These are phyloP conservation scores for Zaprionus obscuricornis DNA, from an alignment of 2,888 invertebrate species.

Conservation along the genomic window DNA sequence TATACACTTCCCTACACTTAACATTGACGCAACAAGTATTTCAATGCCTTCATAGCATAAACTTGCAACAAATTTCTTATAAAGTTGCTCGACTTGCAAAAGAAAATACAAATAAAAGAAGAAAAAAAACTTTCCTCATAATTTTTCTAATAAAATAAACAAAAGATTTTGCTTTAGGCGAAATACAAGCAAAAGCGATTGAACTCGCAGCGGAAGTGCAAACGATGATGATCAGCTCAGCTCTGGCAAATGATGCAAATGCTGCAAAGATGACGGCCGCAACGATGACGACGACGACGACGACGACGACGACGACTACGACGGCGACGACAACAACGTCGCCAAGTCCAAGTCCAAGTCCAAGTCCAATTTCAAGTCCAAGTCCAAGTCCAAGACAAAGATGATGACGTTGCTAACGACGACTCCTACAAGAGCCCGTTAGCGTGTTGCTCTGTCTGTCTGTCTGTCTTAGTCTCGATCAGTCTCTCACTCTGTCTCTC, in stretches of 20 bases:
- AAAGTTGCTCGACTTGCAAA: too few species aligned
- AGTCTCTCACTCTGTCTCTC: too few species aligned
- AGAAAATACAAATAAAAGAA: too few species aligned
- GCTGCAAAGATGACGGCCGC: slow-evolving; percentile 42
- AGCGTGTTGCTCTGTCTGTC: slow-evolving; percentile 25
- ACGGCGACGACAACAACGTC: slow-evolving; percentile 25
- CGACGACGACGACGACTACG: slow-evolving; percentile 26
- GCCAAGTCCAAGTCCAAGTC: slow-evolving; percentile 15
- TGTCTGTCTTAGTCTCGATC: too few species aligned
- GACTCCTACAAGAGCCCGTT: slow-evolving; percentile 70
- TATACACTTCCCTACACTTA: too few species aligned
- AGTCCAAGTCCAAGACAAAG: slow-evolving; percentile 44
- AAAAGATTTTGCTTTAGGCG: neutral
- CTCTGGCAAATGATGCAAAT: slow-evolving; percentile 62
- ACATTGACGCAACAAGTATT: too few species aligned
- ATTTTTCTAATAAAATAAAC: too few species aligned
- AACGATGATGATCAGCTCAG: slow-evolving; percentile 37
- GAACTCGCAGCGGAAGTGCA: slow-evolving; percentile 25
- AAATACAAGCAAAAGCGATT: neutral
- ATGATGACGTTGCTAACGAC: slow-evolving; percentile 19
- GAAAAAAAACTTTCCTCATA: too few species aligned
- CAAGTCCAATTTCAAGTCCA: slow-evolving; percentile 30
- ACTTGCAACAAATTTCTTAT: too few species aligned
- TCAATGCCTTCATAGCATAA: too few species aligned
- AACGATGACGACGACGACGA: slow-evolving; percentile 22